phyloP scores from a whole-genome alignment of 2,113 vertebrate species.

The Oreocharis arfaki region DNA sequence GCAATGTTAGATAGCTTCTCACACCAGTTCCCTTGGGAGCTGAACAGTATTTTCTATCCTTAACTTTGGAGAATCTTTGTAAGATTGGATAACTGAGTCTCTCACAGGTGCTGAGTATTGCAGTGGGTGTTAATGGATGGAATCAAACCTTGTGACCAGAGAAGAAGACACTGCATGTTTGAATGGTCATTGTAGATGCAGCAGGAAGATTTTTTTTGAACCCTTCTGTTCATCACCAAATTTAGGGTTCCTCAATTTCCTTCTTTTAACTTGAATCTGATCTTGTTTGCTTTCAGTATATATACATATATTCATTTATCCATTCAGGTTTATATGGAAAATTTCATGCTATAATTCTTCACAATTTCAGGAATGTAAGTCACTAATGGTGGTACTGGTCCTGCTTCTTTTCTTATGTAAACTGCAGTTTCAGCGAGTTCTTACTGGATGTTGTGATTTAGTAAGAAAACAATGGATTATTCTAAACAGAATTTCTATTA shows the following conservation, averaged over 20 bases:
- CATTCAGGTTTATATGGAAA: neutral
- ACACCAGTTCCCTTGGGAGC: neutral
- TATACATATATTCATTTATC: neutral
- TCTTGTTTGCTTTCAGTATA: neutral
- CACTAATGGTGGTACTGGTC: neutral
- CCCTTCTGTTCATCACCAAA: neutral
- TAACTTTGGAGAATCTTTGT: neutral
- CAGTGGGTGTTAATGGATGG: neutral
- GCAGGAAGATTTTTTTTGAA: neutral
- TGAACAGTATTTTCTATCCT: neutral
- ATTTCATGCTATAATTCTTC: neutral
- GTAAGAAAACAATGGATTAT: neutral
- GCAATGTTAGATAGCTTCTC: neutral
- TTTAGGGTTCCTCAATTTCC: neutral
- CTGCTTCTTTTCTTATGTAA: neutral
- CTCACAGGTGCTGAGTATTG: neutral
- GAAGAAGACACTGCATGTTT: fast-evolving
- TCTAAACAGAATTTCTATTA: neutral
- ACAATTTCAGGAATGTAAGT: neutral
- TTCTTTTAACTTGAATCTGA: neutral
- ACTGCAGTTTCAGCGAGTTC: neutral
- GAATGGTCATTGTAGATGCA: neutral
- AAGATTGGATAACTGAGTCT: neutral
- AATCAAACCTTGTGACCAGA: neutral
- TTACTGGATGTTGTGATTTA: neutral